Evolutionary conservation across 2,113 vertebrate genomes (phyloP).

Genomic region (Falco punctatus): DNA sequence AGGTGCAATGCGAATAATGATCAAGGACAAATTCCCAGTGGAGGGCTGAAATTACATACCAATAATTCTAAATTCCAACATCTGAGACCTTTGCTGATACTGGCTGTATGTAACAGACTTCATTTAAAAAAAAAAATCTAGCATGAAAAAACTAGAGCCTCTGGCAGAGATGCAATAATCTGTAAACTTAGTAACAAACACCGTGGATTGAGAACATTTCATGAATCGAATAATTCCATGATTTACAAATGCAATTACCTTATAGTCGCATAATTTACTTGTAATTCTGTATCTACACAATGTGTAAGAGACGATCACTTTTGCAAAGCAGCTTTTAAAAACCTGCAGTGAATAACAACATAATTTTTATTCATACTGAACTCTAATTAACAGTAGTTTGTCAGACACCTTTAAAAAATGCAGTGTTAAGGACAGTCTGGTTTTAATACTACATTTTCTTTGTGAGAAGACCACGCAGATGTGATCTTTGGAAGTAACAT

Average conservation of each 20-base stretch:
- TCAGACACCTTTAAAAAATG: not conserved
- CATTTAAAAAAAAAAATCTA: not conserved
- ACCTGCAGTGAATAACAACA: not conserved
- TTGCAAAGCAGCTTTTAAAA: not conserved
- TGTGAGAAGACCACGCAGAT: not conserved
- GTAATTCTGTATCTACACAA: not conserved
- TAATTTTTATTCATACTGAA: not conserved
- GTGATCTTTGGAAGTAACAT: not conserved
- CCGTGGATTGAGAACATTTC: not conserved
- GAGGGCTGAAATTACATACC: not conserved
- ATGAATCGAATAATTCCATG: not conserved
- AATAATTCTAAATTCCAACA: not conserved
- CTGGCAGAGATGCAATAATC: not conserved
- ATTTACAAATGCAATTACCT: not conserved
- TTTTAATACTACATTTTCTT: not conserved
- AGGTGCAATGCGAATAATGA: not conserved
- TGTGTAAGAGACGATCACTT: not conserved
- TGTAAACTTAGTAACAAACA: not conserved
- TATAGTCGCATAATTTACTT: not conserved
- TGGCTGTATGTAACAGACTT: not conserved
- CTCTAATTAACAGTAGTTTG: not conserved
- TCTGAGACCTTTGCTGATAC: not conserved
- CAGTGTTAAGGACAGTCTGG: not conserved
- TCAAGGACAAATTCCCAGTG: not conserved
- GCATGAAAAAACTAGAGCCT: not conserved